Percentiles rank a stretch among this genome's conserved stretches.
These are phyloP conservation scores for Myopa tessellatipennis DNA, from an alignment of 2,888 invertebrate genomes.

Conservation along the genomic window DNA sequence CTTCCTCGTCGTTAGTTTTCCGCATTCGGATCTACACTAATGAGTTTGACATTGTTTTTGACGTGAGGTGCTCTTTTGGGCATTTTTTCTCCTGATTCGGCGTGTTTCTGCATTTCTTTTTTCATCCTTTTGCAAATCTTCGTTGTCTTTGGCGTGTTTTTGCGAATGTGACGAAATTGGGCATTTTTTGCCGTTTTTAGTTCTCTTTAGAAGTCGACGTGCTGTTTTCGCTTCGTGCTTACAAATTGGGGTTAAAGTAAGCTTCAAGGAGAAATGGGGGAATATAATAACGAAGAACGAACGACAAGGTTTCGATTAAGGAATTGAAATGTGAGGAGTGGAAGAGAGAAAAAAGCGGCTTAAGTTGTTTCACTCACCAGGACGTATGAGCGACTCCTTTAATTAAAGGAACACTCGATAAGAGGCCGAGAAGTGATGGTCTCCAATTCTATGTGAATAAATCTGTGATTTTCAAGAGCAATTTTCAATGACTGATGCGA, in stretches of 20 bases:
- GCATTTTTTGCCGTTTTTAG: background rate
- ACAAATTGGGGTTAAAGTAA: slow-evolving; percentile 25
- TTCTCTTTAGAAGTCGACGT: background rate
- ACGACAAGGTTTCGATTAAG: too few relatives aligned
- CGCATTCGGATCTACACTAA: slow-evolving; percentile 51
- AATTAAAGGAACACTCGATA: too few relatives aligned
- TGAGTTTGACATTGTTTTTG: slow-evolving; percentile 61
- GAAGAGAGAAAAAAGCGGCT: too few relatives aligned
- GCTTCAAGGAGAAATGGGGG: slow-evolving; percentile 40
- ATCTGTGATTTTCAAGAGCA: too few relatives aligned
- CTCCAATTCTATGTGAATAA: too few relatives aligned
- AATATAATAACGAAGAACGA: too few relatives aligned
- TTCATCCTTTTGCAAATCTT: background rate
- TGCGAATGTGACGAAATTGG: background rate
- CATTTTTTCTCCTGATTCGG: background rate
- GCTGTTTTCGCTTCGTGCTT: background rate
- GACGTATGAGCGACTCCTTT: too few relatives aligned
- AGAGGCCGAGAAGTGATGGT: too few relatives aligned
- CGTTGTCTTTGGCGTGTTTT: background rate
- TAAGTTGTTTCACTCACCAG: too few relatives aligned
- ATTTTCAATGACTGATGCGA: too few relatives aligned
- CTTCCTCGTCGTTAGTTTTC: background rate
- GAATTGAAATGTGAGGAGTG: too few relatives aligned
- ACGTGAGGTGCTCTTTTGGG: background rate
- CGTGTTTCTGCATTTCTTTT: background rate